Conservation (phyloP, 2,797 vertebrate species). For the Hippopotamyrus pictus region DNA sequence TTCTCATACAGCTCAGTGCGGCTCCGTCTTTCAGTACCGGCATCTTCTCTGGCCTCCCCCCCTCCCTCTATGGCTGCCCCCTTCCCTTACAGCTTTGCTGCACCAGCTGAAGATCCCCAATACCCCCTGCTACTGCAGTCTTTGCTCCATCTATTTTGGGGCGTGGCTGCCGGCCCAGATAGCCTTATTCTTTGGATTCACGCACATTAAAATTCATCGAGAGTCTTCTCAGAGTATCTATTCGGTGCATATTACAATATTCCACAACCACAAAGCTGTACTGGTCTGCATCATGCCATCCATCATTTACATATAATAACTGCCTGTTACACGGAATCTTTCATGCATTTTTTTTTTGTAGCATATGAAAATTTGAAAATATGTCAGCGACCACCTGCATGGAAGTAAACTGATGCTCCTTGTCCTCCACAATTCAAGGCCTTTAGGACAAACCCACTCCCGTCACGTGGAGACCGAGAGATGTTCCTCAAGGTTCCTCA, state of each 20-base stretch:
- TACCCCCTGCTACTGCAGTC: not conserved
- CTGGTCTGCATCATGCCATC: not conserved
- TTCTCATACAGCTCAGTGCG: not conserved
- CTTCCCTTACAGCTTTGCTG: not conserved
- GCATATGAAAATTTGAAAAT: not conserved
- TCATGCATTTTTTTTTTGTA: not conserved
- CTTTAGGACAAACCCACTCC: not conserved
- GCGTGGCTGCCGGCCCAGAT: not conserved
- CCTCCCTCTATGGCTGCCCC: not conserved
- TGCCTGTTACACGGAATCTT: not conserved
- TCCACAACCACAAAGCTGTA: not conserved
- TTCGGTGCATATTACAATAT: not conserved
- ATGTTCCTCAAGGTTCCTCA: not conserved
- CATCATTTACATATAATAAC: not conserved
- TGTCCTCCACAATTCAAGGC: not conserved
- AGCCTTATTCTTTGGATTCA: not conserved
- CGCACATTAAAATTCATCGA: not conserved
- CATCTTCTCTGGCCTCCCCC: not conserved
- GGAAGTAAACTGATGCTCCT: not conserved
- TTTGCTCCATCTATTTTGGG: not conserved
- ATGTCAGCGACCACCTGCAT: not conserved
- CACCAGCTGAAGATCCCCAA: not conserved
- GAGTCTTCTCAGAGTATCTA: not conserved
- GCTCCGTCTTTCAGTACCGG: not conserved
- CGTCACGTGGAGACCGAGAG: not conserved